phyloP scores from a whole-genome alignment of 2,113 vertebrate species.

The Ovibos moschatus region DNA sequence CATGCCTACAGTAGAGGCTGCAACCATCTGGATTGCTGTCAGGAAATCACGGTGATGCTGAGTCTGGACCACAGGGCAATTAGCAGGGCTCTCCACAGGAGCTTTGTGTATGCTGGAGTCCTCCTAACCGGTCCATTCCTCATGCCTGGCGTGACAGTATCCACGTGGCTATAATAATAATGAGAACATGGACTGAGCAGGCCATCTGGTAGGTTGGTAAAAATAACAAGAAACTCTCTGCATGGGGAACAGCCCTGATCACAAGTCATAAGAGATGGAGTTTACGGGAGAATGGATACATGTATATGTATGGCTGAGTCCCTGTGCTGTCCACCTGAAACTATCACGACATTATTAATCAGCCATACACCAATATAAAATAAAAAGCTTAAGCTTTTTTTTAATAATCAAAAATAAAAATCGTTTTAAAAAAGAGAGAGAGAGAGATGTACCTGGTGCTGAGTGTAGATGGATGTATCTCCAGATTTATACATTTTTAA shows the following conservation, averaged over 20 bases:
- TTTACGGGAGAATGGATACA: background rate
- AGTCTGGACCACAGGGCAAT: slow-evolving; percentile 54
- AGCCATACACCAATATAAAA: background rate
- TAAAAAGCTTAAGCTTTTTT: background rate
- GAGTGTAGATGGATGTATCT: background rate
- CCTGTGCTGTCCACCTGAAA: background rate
- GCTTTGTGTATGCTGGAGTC: background rate
- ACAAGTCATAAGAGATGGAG: background rate
- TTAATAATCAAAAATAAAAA: background rate
- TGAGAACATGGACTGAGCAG: slow-evolving; percentile 42
- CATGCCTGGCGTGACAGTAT: slow-evolving; percentile 43
- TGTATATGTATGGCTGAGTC: background rate
- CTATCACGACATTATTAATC: background rate
- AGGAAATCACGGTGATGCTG: background rate
- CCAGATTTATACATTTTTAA: slow-evolving; percentile 44
- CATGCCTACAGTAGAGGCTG: background rate
- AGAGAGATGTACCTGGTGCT: background rate
- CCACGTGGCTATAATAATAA: slow-evolving; percentile 42
- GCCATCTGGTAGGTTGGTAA: slow-evolving; percentile 63
- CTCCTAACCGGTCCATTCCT: background rate
- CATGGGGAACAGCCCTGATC: background rate
- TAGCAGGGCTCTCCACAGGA: slow-evolving; percentile 54
- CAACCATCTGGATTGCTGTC: slow-evolving; percentile 68
- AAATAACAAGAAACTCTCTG: slow-evolving; percentile 8
- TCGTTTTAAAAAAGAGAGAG: background rate